Percentiles rank a stretch among this genome's conserved stretches.
Conservation (phyloP, 2,888 invertebrate species). For the Athetis lepigone region DNA sequence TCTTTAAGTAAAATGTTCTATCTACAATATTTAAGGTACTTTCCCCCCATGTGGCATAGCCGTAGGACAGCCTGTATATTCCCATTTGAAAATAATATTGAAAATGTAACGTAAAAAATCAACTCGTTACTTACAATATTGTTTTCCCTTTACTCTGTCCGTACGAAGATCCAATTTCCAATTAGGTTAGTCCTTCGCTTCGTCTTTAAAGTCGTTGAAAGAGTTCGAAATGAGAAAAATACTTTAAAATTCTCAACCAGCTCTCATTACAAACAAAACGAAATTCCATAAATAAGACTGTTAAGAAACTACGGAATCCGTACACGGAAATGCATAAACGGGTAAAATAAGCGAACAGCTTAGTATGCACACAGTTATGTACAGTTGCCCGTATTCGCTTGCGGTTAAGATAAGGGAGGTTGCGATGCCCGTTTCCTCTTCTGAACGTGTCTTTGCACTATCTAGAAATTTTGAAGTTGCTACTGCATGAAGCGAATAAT, state of each 20-base stretch:
- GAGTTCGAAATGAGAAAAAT: constrained; percentile 1
- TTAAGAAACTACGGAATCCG: constrained; percentile 58
- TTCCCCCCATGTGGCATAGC: too few species aligned
- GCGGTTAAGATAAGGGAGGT: constrained; percentile 67
- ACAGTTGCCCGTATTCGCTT: constrained; percentile 62
- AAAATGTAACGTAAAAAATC: not conserved
- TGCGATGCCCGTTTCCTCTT: constrained; percentile 60
- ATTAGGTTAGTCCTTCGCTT: constrained; percentile 12
- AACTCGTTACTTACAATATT: constrained; percentile 1
- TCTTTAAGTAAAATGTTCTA: too few species aligned
- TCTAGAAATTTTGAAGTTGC: constrained; percentile 58
- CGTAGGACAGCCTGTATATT: too few species aligned
- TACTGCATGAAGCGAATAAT: constrained; percentile 53
- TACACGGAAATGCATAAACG: constrained; percentile 59
- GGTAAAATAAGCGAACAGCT: constrained; percentile 54
- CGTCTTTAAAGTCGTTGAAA: constrained; percentile 8
- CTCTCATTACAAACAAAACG: constrained; percentile 36
- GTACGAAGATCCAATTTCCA: constrained; percentile 26
- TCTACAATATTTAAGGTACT: too few species aligned
- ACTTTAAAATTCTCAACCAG: constrained; percentile 22
- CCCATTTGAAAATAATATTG: not conserved
- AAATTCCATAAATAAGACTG: constrained; percentile 58
- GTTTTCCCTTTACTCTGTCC: constrained; percentile 4
- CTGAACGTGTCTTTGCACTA: constrained; percentile 62
- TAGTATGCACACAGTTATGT: constrained; percentile 58